phyloP scores from a whole-genome alignment of 2,797 vertebrate genomes.

The Lates japonicus region DNA sequence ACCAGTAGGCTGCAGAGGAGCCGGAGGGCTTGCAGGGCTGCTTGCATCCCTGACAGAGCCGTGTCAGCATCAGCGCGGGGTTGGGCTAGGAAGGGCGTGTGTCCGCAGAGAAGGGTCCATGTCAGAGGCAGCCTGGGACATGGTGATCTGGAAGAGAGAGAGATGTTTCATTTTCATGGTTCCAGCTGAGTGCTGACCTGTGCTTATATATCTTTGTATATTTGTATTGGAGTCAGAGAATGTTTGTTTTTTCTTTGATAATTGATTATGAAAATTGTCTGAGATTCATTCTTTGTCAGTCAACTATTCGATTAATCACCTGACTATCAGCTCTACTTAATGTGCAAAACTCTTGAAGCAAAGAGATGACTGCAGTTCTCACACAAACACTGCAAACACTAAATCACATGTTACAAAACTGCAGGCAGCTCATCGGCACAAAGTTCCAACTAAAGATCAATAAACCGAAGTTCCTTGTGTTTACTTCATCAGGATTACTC shows the following conservation, averaged over 20 bases:
- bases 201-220: neutral
- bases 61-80: conserved; percentile 23
- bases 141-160: conserved; percentile 73
- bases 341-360: neutral
- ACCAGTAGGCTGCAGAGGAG: conserved; percentile 43
- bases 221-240: too few species aligned
- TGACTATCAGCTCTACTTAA: neutral
- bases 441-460: conserved; percentile 4
- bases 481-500: neutral
- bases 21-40: conserved; percentile 5
- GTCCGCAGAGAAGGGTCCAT: conserved; percentile 53
- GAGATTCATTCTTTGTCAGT: neutral
- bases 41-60: conserved; percentile 47
- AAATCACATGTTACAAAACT: neutral
- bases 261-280: neutral
- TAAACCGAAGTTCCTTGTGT: conserved; percentile 8
- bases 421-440: neutral
- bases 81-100: conserved; percentile 22
- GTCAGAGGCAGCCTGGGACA: conserved; percentile 77
- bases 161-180: neutral
- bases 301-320: neutral
- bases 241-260: neutral
- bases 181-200: neutral
- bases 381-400: neutral
- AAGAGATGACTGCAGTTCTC: neutral